A percentile compares a stretch with the other conserved stretches of the same genome.
phyloP scores from a whole-genome alignment of 2,888 invertebrate species.

The Mesorhabditis sp. region DNA sequence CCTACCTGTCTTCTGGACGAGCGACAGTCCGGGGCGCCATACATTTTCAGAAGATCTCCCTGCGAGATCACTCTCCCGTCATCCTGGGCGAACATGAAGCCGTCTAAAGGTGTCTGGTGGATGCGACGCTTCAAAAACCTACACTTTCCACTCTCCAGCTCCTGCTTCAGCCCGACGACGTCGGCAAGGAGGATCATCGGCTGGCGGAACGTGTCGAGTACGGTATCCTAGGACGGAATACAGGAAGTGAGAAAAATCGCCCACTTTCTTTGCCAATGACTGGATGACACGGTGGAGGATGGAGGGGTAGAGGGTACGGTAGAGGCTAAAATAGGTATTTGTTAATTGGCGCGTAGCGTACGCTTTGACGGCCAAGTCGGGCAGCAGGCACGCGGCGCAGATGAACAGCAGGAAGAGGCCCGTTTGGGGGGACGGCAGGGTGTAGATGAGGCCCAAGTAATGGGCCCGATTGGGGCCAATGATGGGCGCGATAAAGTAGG shows the following conservation, averaged over 20 bases:
- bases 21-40: not conserved
- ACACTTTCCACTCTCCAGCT: conserved; percentile 7
- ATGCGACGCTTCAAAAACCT: not conserved
- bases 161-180: conserved; percentile 9
- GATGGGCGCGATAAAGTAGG: not conserved
- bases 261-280: conserved; percentile 8
- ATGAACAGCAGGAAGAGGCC: conserved; percentile 2
- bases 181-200: conserved; percentile 14
- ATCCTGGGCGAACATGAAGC: conserved; percentile 26
- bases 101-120: conserved; percentile 8
- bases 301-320: not conserved
- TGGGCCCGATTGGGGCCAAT: not conserved
- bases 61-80: conserved; percentile 22
- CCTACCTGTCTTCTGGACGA: no score
- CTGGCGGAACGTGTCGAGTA: conserved; percentile 8
- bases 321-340: not conserved
- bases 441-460: conserved; percentile 4
- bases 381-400: not conserved
- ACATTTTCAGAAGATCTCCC: conserved; percentile 10
- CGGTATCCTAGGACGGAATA: conserved; percentile 6
- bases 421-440: not conserved
- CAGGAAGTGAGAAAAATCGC: not conserved
- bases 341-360: not conserved
- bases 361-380: not conserved
- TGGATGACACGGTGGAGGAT: conserved; percentile 6